Percentiles rank a stretch among this genome's conserved stretches.
These are phyloP conservation scores for Okamejei kenojei DNA, from an alignment of 2,797 vertebrate genomes.

Conservation along the genomic window DNA sequence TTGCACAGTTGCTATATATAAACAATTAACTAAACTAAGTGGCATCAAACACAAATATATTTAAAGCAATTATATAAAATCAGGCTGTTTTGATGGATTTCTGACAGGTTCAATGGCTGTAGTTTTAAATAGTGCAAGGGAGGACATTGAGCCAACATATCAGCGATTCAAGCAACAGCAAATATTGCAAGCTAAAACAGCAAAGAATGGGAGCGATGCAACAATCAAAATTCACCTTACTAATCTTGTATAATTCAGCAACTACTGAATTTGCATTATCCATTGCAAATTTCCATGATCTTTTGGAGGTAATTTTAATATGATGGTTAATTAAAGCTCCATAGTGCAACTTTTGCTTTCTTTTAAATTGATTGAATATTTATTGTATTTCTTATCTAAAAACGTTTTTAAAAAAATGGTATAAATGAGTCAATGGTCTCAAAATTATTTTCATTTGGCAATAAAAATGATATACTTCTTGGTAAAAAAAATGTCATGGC, in stretches of 20 bases:
- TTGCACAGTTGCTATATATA: neutral
- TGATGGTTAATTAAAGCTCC: neutral
- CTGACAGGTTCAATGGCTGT: neutral
- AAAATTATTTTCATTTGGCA: slow-evolving; percentile 3
- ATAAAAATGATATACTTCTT: slow-evolving; percentile 16
- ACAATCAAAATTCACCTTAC: neutral
- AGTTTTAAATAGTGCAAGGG: neutral
- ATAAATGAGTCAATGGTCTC: neutral
- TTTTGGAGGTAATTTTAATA: neutral
- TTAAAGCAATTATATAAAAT: neutral
- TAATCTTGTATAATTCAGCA: neutral
- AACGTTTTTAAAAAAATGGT: neutral
- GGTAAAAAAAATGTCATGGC: slow-evolving; percentile 24
- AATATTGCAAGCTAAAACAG: slow-evolving; percentile 14
- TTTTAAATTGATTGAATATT: slow-evolving; percentile 11
- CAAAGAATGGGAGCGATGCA: neutral
- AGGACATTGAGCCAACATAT: neutral
- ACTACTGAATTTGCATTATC: neutral
- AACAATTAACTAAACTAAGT: neutral
- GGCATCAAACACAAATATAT: neutral
- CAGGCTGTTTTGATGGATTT: neutral
- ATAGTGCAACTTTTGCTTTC: neutral
- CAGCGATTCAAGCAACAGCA: neutral
- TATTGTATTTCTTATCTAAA: neutral
- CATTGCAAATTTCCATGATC: neutral